These are phyloP conservation scores for Sminthurinus aureus DNA, from an alignment of 2,888 invertebrate genomes.

Conservation along the genomic window DNA sequence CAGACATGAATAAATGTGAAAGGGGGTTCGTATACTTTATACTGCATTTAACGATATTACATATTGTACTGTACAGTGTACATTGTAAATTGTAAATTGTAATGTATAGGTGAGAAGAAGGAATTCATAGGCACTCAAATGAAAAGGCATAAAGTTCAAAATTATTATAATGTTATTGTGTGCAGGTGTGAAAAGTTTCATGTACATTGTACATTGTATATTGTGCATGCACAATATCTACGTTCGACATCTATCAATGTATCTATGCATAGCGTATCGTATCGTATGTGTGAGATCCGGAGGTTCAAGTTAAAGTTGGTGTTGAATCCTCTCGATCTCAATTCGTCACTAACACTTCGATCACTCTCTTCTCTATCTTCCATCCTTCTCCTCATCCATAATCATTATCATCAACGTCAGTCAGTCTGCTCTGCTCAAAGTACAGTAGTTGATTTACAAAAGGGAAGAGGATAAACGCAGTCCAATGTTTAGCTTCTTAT, in stretches of 20 bases:
- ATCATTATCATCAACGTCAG: too few species aligned
- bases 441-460: neutral
- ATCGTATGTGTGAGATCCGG: too few species aligned
- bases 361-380: neutral
- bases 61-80: too few species aligned
- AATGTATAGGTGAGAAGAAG: neutral
- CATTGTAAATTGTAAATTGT: neutral
- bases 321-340: conserved; percentile 4
- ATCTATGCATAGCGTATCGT: too few species aligned
- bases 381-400: neutral
- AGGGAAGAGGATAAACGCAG: neutral
- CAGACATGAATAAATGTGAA: too few species aligned
- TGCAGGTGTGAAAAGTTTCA: conserved; percentile 36
- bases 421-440: too few species aligned
- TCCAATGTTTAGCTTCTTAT: neutral
- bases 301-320: conserved; percentile 2
- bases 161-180: conserved; percentile 25
- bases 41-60: too few species aligned
- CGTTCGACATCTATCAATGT: too few species aligned
- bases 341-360: neutral
- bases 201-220: too few species aligned
- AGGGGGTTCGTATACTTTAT: too few species aligned
- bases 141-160: neutral
- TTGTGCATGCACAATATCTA: too few species aligned
- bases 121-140: neutral